These are phyloP conservation scores for Platerodrilus igneus DNA, from an alignment of 2,888 invertebrate species.

Conservation along the genomic window DNA sequence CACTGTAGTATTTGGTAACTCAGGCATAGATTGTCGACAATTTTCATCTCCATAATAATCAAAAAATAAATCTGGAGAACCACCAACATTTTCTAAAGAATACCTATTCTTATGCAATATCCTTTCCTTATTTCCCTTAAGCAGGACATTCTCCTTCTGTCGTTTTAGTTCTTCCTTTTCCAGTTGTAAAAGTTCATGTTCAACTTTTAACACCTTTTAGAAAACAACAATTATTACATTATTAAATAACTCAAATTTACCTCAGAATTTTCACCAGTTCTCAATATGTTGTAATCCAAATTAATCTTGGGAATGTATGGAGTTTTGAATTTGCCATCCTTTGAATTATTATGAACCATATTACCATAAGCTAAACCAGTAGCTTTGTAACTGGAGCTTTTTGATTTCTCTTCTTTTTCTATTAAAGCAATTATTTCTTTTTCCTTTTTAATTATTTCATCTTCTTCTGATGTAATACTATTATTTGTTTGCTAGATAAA, in stretches of 20 bases:
- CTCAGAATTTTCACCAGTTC: constrained; percentile 44
- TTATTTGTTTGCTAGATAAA: constrained; percentile 52
- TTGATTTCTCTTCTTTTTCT: constrained; percentile 60
- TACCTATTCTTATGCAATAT: constrained; percentile 39
- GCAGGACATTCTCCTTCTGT: constrained; percentile 66
- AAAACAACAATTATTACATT: constrained; percentile 7
- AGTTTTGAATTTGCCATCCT: constrained; percentile 37
- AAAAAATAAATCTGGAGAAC: constrained; percentile 33
- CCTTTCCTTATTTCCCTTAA: constrained; percentile 58
- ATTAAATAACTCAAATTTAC: constrained; percentile 21
- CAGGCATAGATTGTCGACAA: constrained; percentile 45
- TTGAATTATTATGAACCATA: constrained; percentile 22
- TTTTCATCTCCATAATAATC: constrained; percentile 27
- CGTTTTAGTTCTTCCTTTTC: constrained; percentile 74
- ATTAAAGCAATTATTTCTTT: constrained; percentile 61
- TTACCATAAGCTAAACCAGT: background rate
- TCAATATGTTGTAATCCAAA: constrained; percentile 7
- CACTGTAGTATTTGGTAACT: constrained; percentile 33
- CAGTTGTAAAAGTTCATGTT: constrained; percentile 70
- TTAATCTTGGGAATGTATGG: constrained; percentile 34
- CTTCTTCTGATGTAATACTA: constrained; percentile 74
- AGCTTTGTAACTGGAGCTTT: too few species aligned
- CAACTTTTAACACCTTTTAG: constrained; percentile 64
- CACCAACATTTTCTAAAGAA: constrained; percentile 45
- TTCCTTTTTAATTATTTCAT: constrained; percentile 64